phyloP scores from a whole-genome alignment of 2,113 vertebrate species.

The Sterrhoptilus dennistouni region DNA sequence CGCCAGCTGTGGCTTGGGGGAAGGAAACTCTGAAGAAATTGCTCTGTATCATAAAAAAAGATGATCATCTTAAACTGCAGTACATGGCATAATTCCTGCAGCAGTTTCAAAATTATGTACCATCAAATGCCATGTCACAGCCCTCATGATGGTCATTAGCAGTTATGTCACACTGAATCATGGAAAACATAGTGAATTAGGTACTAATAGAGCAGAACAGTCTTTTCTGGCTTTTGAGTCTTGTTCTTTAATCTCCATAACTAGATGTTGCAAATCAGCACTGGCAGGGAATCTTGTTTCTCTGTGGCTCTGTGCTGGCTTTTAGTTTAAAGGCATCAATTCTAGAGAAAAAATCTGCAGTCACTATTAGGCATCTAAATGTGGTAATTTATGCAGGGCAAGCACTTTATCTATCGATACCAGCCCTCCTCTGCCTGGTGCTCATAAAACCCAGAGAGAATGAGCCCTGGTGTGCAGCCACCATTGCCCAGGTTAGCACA shows the following conservation, averaged over 20 bases:
- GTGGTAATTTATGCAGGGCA: not conserved
- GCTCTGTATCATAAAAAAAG: not conserved
- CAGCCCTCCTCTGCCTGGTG: not conserved
- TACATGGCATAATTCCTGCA: not conserved
- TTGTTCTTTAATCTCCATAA: not conserved
- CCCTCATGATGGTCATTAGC: constrained; percentile 2
- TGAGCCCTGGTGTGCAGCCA: not conserved
- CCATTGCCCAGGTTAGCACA: not conserved
- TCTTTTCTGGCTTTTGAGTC: not conserved
- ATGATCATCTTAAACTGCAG: not conserved
- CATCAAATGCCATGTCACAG: not conserved
- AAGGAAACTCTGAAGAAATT: not conserved
- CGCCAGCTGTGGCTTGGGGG: not conserved
- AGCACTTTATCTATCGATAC: not conserved
- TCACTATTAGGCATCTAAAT: not conserved
- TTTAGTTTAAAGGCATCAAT: not conserved
- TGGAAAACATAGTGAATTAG: not conserved
- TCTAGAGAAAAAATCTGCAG: not conserved
- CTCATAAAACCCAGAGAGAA: not conserved
- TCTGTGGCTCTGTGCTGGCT: not conserved
- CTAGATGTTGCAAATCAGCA: not conserved
- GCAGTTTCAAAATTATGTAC: constrained; percentile 3
- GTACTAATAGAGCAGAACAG: constrained; percentile 14
- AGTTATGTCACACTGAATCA: not conserved
- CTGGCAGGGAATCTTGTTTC: not conserved